A percentile compares a stretch with the other conserved stretches of the same genome.
Evolutionary conservation across 2,113 vertebrate genomes (phyloP).

Genomic region (Cyanistes caeruleus): DNA sequence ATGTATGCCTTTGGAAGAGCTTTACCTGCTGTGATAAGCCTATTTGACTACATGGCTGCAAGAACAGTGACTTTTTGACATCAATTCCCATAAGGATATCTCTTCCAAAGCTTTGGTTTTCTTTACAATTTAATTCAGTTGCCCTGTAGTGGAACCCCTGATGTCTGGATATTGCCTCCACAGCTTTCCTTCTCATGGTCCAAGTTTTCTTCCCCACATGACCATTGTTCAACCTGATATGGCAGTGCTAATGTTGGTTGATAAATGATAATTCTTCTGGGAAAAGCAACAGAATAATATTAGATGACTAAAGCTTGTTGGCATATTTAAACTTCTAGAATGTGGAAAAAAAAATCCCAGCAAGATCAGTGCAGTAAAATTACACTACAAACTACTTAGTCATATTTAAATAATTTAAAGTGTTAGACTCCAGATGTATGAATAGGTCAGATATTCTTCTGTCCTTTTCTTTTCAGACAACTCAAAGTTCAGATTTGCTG

Average conservation of each 20-base stretch:
- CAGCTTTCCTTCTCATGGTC: not conserved
- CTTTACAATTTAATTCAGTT: conserved; percentile 54
- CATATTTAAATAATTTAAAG: not conserved
- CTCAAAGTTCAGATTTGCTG: not conserved
- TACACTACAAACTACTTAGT: not conserved
- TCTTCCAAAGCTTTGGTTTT: conserved; percentile 47
- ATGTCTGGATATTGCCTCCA: not conserved
- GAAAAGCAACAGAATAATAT: not conserved
- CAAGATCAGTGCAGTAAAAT: not conserved
- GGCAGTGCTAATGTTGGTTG: not conserved
- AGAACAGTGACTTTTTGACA: conserved; percentile 56
- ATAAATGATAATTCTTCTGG: not conserved
- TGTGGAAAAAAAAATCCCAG: not conserved
- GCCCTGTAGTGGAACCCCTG: not conserved
- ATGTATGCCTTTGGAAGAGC: conserved; percentile 23
- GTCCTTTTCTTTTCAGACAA: not conserved
- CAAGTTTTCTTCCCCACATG: not conserved
- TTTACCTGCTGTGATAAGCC: conserved; percentile 61
- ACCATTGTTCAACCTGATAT: not conserved
- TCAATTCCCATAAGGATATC: conserved; percentile 26
- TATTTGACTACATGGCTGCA: conserved; percentile 56
- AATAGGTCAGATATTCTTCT: not conserved
- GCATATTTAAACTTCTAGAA: not conserved
- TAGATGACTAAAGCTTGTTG: not conserved
- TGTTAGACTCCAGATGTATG: not conserved